These are phyloP conservation scores for Dicyrtomina minuta DNA, from an alignment of 2,888 invertebrate species.

Conservation along the genomic window DNA sequence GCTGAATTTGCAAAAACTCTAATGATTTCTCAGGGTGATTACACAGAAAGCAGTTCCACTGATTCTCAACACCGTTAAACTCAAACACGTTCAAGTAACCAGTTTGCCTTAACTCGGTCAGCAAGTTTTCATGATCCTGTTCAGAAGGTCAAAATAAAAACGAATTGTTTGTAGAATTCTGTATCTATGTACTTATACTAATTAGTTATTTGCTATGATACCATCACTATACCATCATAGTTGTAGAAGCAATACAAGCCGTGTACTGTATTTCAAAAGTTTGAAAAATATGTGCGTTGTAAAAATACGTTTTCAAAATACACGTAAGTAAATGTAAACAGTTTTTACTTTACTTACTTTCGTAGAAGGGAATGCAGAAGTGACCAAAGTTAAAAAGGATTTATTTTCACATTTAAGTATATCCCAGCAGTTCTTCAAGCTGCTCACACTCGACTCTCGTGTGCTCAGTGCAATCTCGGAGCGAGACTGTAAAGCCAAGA, in stretches of 20 bases:
- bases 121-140: slow-evolving; percentile 81
- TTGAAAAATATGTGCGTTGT: too few relatives aligned
- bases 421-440: slow-evolving; percentile 90
- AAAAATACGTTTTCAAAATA: too few relatives aligned
- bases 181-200: too few relatives aligned
- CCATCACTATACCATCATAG: too few relatives aligned
- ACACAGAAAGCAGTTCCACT: slow-evolving; percentile 92
- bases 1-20: slow-evolving; percentile 67
- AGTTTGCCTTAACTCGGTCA: slow-evolving; percentile 80
- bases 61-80: slow-evolving; percentile 64
- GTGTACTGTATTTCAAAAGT: too few relatives aligned
- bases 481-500: slow-evolving; percentile 82
- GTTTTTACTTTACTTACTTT: slow-evolving; percentile 54
- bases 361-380: slow-evolving; percentile 79
- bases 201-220: too few relatives aligned
- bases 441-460: slow-evolving; percentile 76
- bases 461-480: slow-evolving; percentile 76
- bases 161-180: neutral
- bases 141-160: slow-evolving; percentile 31
- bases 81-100: slow-evolving; percentile 94
- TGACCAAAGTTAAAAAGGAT: slow-evolving; percentile 85
- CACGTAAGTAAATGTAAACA: too few relatives aligned
- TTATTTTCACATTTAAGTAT: slow-evolving; percentile 87
- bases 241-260: too few relatives aligned
- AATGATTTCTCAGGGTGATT: slow-evolving; percentile 74